Evolutionary conservation across 30 jellyfish, hydroid and myxozoan species (phyloP).

Genomic region (Phacellophora camtschatica): DNA sequence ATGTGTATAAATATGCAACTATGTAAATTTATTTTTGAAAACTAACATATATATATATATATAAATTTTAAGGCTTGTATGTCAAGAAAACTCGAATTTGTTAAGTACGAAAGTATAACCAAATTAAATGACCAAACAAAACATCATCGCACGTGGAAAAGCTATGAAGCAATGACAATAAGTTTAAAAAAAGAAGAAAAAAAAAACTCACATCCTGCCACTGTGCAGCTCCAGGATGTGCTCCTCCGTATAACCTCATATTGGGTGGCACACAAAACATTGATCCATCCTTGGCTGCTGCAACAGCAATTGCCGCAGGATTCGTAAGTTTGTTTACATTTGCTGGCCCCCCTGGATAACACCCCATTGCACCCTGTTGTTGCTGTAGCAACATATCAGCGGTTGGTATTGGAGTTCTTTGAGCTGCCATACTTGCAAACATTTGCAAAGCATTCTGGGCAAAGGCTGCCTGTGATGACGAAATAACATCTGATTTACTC

Average conservation of each 20-base stretch:
- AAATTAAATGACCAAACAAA: too few relatives aligned
- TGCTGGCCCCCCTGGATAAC: constrained; percentile 40
- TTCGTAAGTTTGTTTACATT: constrained; percentile 72
- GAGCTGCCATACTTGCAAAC: constrained; percentile 78
- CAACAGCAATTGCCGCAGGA: constrained; percentile 98
- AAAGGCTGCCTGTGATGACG: constrained; percentile 44
- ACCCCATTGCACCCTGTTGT: constrained; percentile 57
- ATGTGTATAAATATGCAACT: too few relatives aligned
- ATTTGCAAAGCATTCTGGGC: constrained; percentile 70
- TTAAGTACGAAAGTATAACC: too few relatives aligned
- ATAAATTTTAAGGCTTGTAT: too few relatives aligned
- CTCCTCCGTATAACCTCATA: constrained; percentile 85
- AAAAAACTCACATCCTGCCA: constrained; percentile 95
- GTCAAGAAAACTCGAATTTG: too few relatives aligned
- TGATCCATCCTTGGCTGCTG: constrained; percentile 92
- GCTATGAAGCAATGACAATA: too few relatives aligned
- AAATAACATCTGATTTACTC: constrained; percentile 33
- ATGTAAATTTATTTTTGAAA: too few relatives aligned
- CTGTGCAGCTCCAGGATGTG: constrained; percentile 93
- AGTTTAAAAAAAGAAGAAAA: too few relatives aligned
- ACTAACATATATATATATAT: too few relatives aligned
- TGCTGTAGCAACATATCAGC: constrained; percentile 65
- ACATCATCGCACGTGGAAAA: too few relatives aligned
- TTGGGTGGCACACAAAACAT: constrained; percentile 66
- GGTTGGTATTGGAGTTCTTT: constrained; percentile 54